Conservation (phyloP, 2,888 invertebrate genomes). For the Oscheius sp. region DNA sequence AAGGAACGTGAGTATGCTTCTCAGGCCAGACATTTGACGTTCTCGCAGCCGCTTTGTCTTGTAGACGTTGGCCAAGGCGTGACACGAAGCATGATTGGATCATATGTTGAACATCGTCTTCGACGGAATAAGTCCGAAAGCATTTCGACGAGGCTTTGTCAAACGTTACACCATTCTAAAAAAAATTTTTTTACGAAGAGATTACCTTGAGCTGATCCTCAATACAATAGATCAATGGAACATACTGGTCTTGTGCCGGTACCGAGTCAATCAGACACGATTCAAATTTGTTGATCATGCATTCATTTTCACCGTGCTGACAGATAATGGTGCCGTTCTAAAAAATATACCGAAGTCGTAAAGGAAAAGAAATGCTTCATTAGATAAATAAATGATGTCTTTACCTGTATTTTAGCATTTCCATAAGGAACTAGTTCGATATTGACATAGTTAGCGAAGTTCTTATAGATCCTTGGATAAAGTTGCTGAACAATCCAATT, state of each 20-base stretch:
- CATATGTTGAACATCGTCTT: conserved; percentile 48
- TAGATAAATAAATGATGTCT: background rate
- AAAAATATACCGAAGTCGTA: background rate
- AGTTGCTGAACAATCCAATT: conserved; percentile 55
- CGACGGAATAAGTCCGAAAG: conserved; percentile 49
- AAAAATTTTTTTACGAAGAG: background rate
- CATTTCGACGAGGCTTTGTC: conserved; percentile 53
- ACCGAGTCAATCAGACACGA: conserved; percentile 56
- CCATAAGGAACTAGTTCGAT: conserved; percentile 68
- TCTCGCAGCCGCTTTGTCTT: conserved; percentile 52
- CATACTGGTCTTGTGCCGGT: conserved; percentile 46
- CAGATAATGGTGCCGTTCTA: conserved; percentile 59
- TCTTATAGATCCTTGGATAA: conserved; percentile 54
- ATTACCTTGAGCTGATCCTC: conserved; percentile 45
- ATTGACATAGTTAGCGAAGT: conserved; percentile 56
- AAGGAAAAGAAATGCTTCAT: background rate
- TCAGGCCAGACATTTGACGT: conserved; percentile 57
- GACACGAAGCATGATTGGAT: conserved; percentile 59
- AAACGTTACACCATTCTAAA: conserved; percentile 36
- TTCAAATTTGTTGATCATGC: conserved; percentile 61
- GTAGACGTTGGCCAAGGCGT: conserved; percentile 53
- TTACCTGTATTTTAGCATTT: conserved; percentile 58
- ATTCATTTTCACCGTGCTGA: conserved; percentile 66
- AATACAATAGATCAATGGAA: conserved; percentile 58
- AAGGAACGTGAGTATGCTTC: conserved; percentile 61